Evolutionary conservation across 2,888 invertebrate species (phyloP).

Genomic region (Gymnocheta viridis): DNA sequence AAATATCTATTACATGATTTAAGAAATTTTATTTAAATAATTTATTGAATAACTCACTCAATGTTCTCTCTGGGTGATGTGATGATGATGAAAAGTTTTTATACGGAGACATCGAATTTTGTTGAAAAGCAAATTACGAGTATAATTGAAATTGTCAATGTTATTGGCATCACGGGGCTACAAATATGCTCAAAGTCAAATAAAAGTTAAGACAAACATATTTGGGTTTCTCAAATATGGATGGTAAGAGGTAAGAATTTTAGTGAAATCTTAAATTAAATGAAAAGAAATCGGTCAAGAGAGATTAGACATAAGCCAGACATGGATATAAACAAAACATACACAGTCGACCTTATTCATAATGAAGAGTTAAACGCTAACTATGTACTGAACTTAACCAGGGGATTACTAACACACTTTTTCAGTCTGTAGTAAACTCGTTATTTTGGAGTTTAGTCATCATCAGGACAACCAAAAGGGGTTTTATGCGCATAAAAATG

Average conservation of each 20-base stretch:
- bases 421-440: too few relatives aligned
- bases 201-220: not conserved
- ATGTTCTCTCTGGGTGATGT: not conserved
- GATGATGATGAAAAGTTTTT: too few relatives aligned
- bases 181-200: not conserved
- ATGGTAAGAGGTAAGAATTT: not conserved
- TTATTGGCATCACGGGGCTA: not conserved
- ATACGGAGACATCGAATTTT: slow-evolving; percentile 6
- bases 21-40: slow-evolving; percentile 10
- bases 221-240: not conserved
- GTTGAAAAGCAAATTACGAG: not conserved
- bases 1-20: slow-evolving; percentile 19
- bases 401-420: too few relatives aligned
- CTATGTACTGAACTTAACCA: too few relatives aligned
- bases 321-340: not conserved
- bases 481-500: too few relatives aligned
- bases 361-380: too few relatives aligned
- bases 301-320: not conserved
- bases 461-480: too few relatives aligned
- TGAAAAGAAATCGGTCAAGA: not conserved
- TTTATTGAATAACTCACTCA: slow-evolving; percentile 25
- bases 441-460: too few relatives aligned
- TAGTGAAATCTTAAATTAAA: not conserved
- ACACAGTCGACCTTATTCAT: too few relatives aligned
- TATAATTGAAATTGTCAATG: not conserved